Conservation (phyloP, 2,888 invertebrate genomes). For the Lasioglossum zephyrum region DNA sequence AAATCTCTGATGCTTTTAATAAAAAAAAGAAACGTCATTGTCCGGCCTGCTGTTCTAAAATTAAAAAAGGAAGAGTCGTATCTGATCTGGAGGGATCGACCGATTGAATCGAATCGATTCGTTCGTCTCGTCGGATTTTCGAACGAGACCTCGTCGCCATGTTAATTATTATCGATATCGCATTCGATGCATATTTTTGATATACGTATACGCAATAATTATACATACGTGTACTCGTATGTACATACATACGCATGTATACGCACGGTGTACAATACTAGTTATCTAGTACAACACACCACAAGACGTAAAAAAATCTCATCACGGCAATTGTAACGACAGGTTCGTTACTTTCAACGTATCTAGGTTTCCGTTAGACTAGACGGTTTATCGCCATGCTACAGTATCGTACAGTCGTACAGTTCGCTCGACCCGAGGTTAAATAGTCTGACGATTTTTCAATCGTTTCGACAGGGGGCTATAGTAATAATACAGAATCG, state of each 20-base stretch:
- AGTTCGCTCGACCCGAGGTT: background rate
- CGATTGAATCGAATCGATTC: background rate
- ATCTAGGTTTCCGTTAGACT: background rate
- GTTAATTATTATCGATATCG: background rate
- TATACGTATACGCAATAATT: background rate
- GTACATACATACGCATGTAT: background rate
- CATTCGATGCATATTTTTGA: background rate
- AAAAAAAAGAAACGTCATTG: conserved; percentile 28
- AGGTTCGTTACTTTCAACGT: background rate
- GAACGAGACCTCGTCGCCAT: background rate
- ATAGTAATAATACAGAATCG: background rate
- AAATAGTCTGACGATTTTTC: background rate
- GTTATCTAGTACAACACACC: background rate
- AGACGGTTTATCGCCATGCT: background rate
- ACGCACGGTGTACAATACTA: background rate
- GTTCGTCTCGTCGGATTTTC: background rate
- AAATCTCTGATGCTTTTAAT: conserved; percentile 39
- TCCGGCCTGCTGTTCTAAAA: background rate
- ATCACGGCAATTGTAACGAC: conserved; percentile 9
- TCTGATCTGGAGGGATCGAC: background rate
- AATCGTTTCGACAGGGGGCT: background rate
- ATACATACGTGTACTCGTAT: no score
- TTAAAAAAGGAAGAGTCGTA: background rate
- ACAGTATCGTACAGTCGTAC: background rate
- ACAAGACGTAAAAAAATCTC: background rate